Conservation (phyloP, 2,113 vertebrate species). For the Heliornis fulica region DNA sequence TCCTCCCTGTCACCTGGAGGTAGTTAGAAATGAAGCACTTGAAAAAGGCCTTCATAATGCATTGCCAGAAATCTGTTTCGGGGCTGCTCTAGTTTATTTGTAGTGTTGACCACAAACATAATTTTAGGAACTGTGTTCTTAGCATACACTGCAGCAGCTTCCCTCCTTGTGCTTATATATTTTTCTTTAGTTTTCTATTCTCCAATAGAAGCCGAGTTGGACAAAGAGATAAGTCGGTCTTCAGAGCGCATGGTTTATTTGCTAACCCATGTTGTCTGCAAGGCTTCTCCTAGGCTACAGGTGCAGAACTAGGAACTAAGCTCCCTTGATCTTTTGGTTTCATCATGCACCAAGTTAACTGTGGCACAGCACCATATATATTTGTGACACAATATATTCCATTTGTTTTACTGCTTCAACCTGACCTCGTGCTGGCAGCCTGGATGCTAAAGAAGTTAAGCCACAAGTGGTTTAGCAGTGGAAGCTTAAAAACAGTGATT, state of each 20-base stretch:
- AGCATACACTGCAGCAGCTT: neutral
- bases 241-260: neutral
- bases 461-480: neutral
- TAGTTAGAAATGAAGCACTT: neutral
- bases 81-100: neutral
- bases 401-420: neutral
- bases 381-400: neutral
- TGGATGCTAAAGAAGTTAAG: neutral
- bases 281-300: neutral
- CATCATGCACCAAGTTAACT: neutral
- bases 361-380: neutral
- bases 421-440: neutral
- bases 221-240: neutral
- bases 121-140: neutral
- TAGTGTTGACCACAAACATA: neutral
- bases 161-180: neutral
- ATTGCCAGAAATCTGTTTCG: neutral
- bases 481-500: neutral
- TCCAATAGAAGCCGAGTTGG: neutral
- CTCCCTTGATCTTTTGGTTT: neutral
- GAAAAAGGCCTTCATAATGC: neutral
- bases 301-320: neutral
- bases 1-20: neutral
- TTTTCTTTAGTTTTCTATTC: neutral
- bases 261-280: neutral